Base-by-base conservation (phyloP, 2,888 invertebrate genomes). In the Meteorus cinctellus region DNA sequence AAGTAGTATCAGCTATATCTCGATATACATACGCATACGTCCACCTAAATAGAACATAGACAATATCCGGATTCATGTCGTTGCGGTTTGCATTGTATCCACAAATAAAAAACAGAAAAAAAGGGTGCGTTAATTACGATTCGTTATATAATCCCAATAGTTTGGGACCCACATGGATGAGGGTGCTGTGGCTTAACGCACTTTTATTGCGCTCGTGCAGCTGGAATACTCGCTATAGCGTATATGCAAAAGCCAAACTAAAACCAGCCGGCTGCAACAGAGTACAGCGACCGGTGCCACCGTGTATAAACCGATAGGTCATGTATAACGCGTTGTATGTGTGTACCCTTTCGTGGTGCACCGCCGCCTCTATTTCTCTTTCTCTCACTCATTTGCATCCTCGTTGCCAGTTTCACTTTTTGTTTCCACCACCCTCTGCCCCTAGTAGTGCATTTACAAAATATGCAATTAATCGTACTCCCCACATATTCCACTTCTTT, bases 61-160 rank as follows among this genome's bases (percentile, higher is more conserved):
- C 4, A 14, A 48, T 48, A n/a, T 48, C 48, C 4, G n/a, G 4
- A 14, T 48, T 48, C 48, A 48, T 48, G 48, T 48, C n/a, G 48
- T 48, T n/a, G 48, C 14, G 19, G 73, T 74, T 55, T 68, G 70
- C 65, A 72, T 55, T 78, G 16, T 8, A 74, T 75, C 71, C 66
- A 71, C 63, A 59, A 36, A 16, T 12, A 29, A 41, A 48, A n/a
- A 16, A 19, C 4, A 19, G 6, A 19, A 55, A 19, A 76, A 73
- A 74, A 72, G 78, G 74, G 78, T 76, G 66, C 71, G 82, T 81
- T 83, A 84, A 84, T 84, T 83, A 83, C 80, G 78, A 81, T 79
- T 81, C 80, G 78, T 78, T 77, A 81, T 70, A 55, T 82, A 84
- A 82, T 84, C 81, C 80, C 79, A 60, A 80, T 82, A 82, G 80